These are phyloP conservation scores for Tetramorium alpestre DNA, from an alignment of 1,140 invertebrate species.

Conservation along the genomic window DNA sequence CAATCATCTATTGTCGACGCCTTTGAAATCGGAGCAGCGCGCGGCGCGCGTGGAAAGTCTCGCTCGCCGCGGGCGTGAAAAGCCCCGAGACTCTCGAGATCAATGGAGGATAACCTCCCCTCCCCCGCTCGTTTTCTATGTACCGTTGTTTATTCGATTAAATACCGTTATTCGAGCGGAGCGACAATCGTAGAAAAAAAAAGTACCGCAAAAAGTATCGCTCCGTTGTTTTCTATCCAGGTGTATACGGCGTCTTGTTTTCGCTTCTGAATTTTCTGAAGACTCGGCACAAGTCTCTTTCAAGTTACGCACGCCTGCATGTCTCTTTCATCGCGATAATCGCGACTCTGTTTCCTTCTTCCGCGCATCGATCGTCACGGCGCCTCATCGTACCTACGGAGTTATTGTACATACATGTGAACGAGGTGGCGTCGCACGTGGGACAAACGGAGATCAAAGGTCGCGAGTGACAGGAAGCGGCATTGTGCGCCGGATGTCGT, in stretches of 20 bases:
- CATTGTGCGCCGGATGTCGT: constrained; percentile 71
- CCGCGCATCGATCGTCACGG: neutral
- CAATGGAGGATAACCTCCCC: neutral
- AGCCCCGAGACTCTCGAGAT: constrained; percentile 7
- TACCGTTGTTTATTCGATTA: constrained; percentile 1
- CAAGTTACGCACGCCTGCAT: too few relatives aligned
- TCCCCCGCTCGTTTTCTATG: neutral
- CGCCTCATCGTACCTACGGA: neutral
- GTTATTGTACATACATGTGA: constrained; percentile 11
- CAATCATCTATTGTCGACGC: constrained; percentile 65
- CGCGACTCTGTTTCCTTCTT: neutral
- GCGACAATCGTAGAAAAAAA: constrained; percentile 2
- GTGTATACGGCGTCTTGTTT: neutral
- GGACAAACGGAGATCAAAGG: constrained; percentile 68
- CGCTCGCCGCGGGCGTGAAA: constrained; percentile 4
- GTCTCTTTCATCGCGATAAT: neutral
- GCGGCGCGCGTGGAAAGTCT: constrained; percentile 29
- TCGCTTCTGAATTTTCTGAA: neutral
- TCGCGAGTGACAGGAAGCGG: constrained; percentile 68
- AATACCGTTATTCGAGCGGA: neutral
- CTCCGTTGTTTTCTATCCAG: neutral
- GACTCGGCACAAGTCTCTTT: neutral
- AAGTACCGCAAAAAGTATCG: neutral
- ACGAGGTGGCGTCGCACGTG: constrained; percentile 54
- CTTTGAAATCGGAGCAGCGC: constrained; percentile 32